Evolutionary conservation across 2,113 vertebrate species (phyloP).

Genomic region (Pollimyrus isidori): DNA sequence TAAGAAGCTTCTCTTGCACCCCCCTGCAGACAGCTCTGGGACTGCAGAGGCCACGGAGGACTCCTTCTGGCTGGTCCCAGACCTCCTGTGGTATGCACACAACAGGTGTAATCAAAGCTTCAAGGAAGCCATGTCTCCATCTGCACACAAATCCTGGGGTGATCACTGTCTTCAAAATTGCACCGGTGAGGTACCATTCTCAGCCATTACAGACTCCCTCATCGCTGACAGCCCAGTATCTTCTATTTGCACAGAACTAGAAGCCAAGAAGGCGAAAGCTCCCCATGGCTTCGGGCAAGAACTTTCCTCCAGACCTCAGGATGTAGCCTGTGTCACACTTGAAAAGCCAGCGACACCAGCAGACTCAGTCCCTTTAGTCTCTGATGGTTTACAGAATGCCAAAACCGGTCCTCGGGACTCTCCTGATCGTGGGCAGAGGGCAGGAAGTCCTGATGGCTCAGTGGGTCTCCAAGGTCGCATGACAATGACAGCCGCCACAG

Average conservation of each 20-base stretch:
- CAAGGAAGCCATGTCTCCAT: conserved; percentile 49
- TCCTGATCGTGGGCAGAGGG: conserved; percentile 24
- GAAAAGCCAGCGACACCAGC: conserved; percentile 61
- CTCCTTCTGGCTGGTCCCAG: conserved; percentile 65
- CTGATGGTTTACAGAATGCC: conserved; percentile 62
- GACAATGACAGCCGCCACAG: conserved; percentile 55
- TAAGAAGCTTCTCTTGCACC: conserved; percentile 68
- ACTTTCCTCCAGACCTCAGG: conserved; percentile 52
- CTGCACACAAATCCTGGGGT: conserved; percentile 34
- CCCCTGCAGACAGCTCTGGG: conserved; percentile 54
- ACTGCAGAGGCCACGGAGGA: conserved; percentile 61
- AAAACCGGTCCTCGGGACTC: conserved; percentile 43
- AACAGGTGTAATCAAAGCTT: conserved; percentile 52
- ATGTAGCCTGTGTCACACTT: conserved; percentile 64
- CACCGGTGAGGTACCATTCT: conserved; percentile 50
- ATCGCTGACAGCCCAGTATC: conserved; percentile 44
- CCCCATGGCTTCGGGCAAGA: conserved; percentile 40
- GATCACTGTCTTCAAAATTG: conserved; percentile 44
- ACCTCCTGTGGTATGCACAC: conserved; percentile 60
- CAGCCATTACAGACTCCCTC: conserved; percentile 46
- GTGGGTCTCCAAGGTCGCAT: conserved; percentile 23
- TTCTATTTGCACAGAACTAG: conserved; percentile 67
- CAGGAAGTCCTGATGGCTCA: conserved; percentile 37
- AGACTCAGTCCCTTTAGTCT: conserved; percentile 42
- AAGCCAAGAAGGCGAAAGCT: conserved; percentile 47